Base-by-base conservation (phyloP, 2,888 invertebrate genomes). In the Heliconius charithonia region DNA sequence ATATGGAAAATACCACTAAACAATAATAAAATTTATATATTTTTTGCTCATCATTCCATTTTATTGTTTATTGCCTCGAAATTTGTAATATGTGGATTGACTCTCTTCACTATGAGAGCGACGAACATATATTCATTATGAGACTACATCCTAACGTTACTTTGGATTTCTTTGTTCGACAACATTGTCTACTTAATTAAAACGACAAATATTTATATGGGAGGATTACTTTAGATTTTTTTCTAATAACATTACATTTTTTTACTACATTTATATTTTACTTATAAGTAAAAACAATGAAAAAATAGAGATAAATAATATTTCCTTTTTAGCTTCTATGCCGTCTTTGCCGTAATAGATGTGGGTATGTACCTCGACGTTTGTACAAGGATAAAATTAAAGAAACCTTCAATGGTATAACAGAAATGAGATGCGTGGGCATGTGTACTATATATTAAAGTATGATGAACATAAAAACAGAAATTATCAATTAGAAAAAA, bases 71-170 rank as follows among this genome's bases (percentile, higher is more conserved):
- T 56, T 56, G 56, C 56, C 56, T 22, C 9, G 9, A 56, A 56
- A 56, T 0, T 56, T 56, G 56, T 56, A 56, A 56, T 56, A 56
- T 10, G 56, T 56, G 56, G 56, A n/a, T 56, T 56, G 56, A 56
- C 56, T 10, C 56, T 56, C 22, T 56, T 56, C 3, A 56, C 22
- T 22, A 56, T 22, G 22, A 10, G 22, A 56, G 22, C 56, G 56
- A 56, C 56, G 10, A 10, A 22, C 9, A 89, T 90, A 91, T 84
- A 82, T 82, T 82, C 89, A 91, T 92, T 92, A 91, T 87, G 91
- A 90, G 91, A 91, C 86, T 86, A 87, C 89, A 88, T 90, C 10
- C 41, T 73, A 73, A 73, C 37, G 56, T 73, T 62, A 29, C n/a
- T 62, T 63, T 41, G 63, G 25, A 63, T 74, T 32, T 63, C 73